A percentile compares a stretch with the other conserved stretches of the same genome.
Evolutionary conservation across 2,888 invertebrate genomes (phyloP).

Genomic region (Sesia apiformis): DNA sequence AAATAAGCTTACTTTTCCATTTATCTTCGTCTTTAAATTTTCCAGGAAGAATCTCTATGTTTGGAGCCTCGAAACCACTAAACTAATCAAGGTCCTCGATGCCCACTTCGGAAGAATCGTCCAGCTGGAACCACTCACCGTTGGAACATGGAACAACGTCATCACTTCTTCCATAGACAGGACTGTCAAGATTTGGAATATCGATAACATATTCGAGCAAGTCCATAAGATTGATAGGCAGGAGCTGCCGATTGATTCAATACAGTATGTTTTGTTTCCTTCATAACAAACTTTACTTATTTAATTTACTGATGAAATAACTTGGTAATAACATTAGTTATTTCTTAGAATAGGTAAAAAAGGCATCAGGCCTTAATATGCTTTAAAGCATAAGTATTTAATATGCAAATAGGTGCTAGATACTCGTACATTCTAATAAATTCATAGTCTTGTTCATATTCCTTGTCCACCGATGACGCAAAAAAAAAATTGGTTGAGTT

Average conservation of each 20-base stretch:
- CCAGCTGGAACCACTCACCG: constrained; percentile 88
- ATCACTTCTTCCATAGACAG: constrained; percentile 98
- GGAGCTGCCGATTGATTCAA: constrained; percentile 94
- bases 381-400: too few relatives aligned
- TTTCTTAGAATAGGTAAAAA: too few relatives aligned
- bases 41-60: constrained; percentile 93
- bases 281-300: too few relatives aligned
- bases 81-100: constrained; percentile 92
- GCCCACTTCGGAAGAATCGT: constrained; percentile 98
- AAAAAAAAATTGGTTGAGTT: too few relatives aligned
- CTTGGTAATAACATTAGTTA: too few relatives aligned
- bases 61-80: constrained; percentile 88
- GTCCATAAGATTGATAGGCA: constrained; percentile 96
- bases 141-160: constrained; percentile 93
- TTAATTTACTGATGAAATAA: too few relatives aligned
- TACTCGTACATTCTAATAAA: too few relatives aligned
- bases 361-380: too few relatives aligned
- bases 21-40: background rate
- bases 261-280: constrained; percentile 74
- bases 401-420: too few relatives aligned
- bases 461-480: too few relatives aligned
- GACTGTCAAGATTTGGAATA: constrained; percentile 99
- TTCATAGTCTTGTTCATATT: too few relatives aligned
- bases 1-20: too few relatives aligned
- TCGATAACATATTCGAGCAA: constrained; percentile 98